phyloP scores from a whole-genome alignment of 2,797 vertebrate genomes.

The Coregonus sp. region DNA sequence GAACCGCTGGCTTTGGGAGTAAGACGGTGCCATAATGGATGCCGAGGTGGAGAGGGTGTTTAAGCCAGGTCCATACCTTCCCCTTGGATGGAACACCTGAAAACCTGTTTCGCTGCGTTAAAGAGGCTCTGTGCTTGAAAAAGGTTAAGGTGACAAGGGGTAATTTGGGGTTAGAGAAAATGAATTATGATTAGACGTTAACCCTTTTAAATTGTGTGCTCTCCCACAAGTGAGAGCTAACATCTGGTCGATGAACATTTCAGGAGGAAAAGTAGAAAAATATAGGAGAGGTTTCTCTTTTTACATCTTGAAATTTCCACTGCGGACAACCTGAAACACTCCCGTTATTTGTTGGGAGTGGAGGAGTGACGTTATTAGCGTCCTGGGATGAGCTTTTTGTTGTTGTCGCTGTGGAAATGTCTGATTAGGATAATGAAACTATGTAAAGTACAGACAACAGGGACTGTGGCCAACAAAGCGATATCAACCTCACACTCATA shows the following conservation, averaged over 20 bases:
- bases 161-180: constrained; percentile 85
- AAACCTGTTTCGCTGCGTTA: constrained; percentile 79
- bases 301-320: constrained; percentile 71
- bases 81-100: constrained; percentile 72
- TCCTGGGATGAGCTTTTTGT: constrained; percentile 64
- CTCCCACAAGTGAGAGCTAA: constrained; percentile 66
- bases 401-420: constrained; percentile 74
- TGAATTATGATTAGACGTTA: constrained; percentile 79
- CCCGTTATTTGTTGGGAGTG: constrained; percentile 61
- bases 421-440: constrained; percentile 69
- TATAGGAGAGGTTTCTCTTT: constrained; percentile 52
- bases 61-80: constrained; percentile 70
- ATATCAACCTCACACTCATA: constrained; percentile 60
- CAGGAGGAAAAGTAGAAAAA: constrained; percentile 57
- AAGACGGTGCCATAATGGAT: constrained; percentile 55
- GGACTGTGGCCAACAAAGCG: constrained; percentile 66
- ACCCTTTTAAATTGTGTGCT: constrained; percentile 66
- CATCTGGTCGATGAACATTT: constrained; percentile 61
- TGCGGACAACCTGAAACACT: constrained; percentile 77
- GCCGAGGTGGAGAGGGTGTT: constrained; percentile 68
- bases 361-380: constrained; percentile 58
- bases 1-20: constrained; percentile 70
- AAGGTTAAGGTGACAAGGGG: constrained; percentile 81
- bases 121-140: constrained; percentile 82
- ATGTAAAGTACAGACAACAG: constrained; percentile 63